Evolutionary conservation across 2,113 vertebrate species (phyloP).

Genomic region (Paraplagusia blochii): DNA sequence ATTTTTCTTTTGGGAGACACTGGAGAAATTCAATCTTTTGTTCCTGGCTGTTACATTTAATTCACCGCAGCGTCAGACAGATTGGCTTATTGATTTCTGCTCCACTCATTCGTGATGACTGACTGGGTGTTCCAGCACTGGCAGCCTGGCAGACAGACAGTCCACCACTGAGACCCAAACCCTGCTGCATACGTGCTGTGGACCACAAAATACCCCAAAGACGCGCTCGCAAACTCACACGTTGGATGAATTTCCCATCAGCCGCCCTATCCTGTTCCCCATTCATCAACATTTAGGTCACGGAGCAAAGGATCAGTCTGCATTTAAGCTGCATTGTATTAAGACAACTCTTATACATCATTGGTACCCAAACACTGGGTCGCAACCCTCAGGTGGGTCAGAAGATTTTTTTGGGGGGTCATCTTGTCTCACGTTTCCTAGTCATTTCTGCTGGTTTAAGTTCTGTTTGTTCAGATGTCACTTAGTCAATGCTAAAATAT

Average conservation of each 20-base stretch:
- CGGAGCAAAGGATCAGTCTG: conserved; percentile 12
- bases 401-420: no score
- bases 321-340: neutral
- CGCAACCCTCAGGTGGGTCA: no score
- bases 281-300: conserved; percentile 16
- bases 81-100: conserved; percentile 44
- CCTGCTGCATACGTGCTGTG: conserved; percentile 11
- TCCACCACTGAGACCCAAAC: conserved; percentile 28
- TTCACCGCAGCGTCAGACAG: conserved; percentile 23
- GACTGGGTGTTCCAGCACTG: conserved; percentile 15
- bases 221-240: conserved; percentile 10
- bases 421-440: no score
- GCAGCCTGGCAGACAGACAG: conserved; percentile 33
- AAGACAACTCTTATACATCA: neutral
- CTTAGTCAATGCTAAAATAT: no score
- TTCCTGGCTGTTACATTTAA: conserved; percentile 28
- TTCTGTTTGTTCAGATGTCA: no score
- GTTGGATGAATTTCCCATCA: conserved; percentile 33
- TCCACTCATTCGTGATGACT: conserved; percentile 30
- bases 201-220: conserved; percentile 20
- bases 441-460: no score
- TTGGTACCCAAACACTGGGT: no score
- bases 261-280: conserved; percentile 36
- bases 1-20: conserved; percentile 2
- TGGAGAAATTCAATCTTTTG: conserved; percentile 6